These are phyloP conservation scores for Chymomyza amoena DNA, from an alignment of 2,888 invertebrate genomes.

Conservation along the genomic window DNA sequence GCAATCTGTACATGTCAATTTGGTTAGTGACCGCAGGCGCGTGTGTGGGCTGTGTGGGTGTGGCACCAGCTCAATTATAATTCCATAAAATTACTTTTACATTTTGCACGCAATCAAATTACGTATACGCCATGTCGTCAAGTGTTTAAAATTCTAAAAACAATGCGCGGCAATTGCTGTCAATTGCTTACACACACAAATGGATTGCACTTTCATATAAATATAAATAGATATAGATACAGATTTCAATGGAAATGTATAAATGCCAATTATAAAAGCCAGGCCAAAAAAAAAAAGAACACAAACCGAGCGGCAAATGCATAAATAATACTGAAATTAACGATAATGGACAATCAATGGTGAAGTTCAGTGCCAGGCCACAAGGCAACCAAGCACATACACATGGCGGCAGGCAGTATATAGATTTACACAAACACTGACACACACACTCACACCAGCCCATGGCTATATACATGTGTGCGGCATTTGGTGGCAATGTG, in stretches of 20 bases:
- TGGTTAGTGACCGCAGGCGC: constrained; percentile 3
- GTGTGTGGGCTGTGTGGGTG: not conserved
- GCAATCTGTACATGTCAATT: constrained; percentile 32
- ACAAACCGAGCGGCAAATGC: constrained; percentile 25
- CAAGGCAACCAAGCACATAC: not conserved
- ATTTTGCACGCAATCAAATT: constrained; percentile 36
- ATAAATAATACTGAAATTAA: constrained; percentile 48
- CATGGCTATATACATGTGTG: constrained; percentile 6
- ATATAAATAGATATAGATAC: not conserved
- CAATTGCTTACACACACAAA: not conserved
- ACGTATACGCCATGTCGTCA: constrained; percentile 28
- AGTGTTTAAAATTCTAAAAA: constrained; percentile 2
- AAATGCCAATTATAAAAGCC: constrained; percentile 41
- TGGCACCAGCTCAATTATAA: constrained; percentile 14
- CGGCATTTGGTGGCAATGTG: constrained; percentile 20
- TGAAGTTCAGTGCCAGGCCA: constrained; percentile 57
- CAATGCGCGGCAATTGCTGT: not conserved
- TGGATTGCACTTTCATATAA: not conserved
- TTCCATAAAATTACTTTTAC: constrained; percentile 44
- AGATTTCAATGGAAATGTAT: constrained; percentile 17
- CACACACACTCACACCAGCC: constrained; percentile 5
- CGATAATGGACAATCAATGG: constrained; percentile 51
- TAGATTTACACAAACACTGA: constrained; percentile 5
- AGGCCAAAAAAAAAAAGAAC: constrained; percentile 38
- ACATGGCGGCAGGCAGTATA: not conserved